Evolutionary conservation across 2,888 invertebrate species (phyloP).

Genomic region (Aradus depressus): DNA sequence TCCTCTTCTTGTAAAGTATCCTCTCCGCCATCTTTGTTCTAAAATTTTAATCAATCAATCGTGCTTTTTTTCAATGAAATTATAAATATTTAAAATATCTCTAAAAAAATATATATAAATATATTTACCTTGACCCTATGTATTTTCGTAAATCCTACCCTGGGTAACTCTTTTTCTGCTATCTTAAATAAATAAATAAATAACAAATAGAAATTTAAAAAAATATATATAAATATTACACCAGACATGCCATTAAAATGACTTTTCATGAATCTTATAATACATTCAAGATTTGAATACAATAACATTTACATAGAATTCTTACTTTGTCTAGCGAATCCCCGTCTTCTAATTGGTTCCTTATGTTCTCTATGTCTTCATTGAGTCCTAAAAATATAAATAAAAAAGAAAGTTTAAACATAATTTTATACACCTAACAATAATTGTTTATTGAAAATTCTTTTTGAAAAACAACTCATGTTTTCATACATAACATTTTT

Average conservation of each 20-base stretch:
- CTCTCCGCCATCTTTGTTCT: slow-evolving; percentile 13
- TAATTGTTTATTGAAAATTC: background rate
- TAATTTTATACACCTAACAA: background rate
- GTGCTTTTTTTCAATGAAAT: background rate
- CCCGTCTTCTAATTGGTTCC: slow-evolving; percentile 20
- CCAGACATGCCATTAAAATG: background rate
- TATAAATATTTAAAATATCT: background rate
- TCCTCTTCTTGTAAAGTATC: slow-evolving; percentile 42
- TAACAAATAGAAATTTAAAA: background rate
- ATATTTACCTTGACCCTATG: slow-evolving; percentile 19
- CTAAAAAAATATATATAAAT: background rate
- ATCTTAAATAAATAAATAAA: background rate
- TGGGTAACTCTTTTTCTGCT: slow-evolving; percentile 14
- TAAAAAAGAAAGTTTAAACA: background rate
- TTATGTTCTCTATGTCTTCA: slow-evolving; percentile 17
- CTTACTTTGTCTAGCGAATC: slow-evolving; percentile 13
- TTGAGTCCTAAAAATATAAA: slow-evolving; percentile 2
- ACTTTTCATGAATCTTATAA: background rate
- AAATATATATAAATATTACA: background rate
- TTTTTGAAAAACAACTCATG: too few species aligned
- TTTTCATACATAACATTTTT: too few species aligned
- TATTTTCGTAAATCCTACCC: slow-evolving; percentile 15
- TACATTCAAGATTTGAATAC: background rate
- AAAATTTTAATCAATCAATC: too few species aligned
- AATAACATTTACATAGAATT: background rate